Percentiles rank a stretch among this genome's conserved stretches.
Conservation (phyloP, 2,113 vertebrate species). For the Ancistrus triradiatus region DNA sequence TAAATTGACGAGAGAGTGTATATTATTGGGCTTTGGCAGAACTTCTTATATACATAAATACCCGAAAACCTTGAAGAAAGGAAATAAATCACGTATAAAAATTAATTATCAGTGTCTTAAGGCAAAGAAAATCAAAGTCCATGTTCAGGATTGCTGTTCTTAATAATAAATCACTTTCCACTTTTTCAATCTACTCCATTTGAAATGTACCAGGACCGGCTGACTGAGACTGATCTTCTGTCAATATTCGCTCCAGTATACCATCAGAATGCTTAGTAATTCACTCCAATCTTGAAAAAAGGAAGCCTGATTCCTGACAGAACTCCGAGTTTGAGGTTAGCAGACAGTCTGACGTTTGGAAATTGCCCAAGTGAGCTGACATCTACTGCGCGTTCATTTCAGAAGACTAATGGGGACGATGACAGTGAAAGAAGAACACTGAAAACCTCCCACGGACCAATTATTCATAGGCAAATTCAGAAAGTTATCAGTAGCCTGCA, state of each 20-base stretch:
- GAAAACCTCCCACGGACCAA: not conserved
- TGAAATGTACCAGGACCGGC: not conserved
- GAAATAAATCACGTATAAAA: too few species aligned
- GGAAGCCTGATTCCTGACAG: too few species aligned
- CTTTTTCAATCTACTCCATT: not conserved
- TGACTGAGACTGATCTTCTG: not conserved
- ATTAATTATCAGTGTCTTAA: not conserved
- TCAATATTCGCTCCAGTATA: constrained; percentile 1
- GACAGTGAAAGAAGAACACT: not conserved
- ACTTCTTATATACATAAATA: too few species aligned
- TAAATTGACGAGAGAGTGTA: too few species aligned
- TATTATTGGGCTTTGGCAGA: too few species aligned
- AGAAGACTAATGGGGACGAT: constrained; percentile 2
- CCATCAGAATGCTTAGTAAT: not conserved
- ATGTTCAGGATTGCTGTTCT: constrained; percentile 9
- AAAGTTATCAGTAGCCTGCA: constrained; percentile 1
- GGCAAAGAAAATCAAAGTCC: not conserved
- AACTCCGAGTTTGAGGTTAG: not conserved
- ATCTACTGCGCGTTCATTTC: constrained; percentile 1
- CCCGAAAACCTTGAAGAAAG: too few species aligned
- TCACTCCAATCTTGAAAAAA: too few species aligned
- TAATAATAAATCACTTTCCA: not conserved
- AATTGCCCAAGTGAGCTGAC: not conserved
- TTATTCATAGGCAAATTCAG: constrained; percentile 1
- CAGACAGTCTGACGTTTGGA: not conserved